A percentile compares a stretch with the other conserved stretches of the same genome.
These are phyloP conservation scores for Pempheris klunzingeri DNA, from an alignment of 2,797 vertebrate genomes.

Conservation along the genomic window DNA sequence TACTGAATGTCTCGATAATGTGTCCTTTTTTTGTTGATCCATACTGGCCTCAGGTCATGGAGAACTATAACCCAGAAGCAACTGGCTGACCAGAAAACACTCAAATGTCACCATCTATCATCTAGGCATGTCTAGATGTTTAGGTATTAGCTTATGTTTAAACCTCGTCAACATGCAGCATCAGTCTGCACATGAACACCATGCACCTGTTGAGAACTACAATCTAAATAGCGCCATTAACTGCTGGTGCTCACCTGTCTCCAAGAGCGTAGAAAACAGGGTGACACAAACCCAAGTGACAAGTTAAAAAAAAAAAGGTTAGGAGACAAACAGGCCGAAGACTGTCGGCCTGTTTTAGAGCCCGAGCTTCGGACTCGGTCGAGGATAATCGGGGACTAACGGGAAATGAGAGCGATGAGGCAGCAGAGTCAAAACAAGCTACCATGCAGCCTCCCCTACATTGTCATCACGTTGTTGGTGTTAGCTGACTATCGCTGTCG, in stretches of 20 bases:
- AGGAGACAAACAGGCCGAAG: slow-evolving; percentile 28
- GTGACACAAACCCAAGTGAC: not conserved
- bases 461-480: slow-evolving; percentile 1
- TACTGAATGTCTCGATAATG: not conserved
- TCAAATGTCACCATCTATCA: not conserved
- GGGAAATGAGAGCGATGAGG: slow-evolving; percentile 28
- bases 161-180: not conserved
- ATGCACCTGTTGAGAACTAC: slow-evolving; percentile 45
- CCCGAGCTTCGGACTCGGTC: slow-evolving; percentile 14
- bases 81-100: not conserved
- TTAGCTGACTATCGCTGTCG: slow-evolving; percentile 5
- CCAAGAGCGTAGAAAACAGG: not conserved
- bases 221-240: slow-evolving; percentile 1
- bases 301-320: no score
- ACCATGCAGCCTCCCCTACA: not conserved
- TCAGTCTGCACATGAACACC: not conserved
- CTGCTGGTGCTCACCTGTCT: slow-evolving; percentile 8
- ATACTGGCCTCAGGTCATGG: not conserved
- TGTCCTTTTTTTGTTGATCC: not conserved
- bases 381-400: slow-evolving; percentile 6
- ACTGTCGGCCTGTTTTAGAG: slow-evolving; percentile 30
- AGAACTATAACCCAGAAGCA: not conserved
- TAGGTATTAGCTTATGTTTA: not conserved
- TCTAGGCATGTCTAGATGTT: no score
- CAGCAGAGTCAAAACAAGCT: slow-evolving; percentile 29